Evolutionary conservation across 2,888 invertebrate species (phyloP), one percentile per base, ranked within the genome.

Genomic region (Acrobasis consociella): DNA sequence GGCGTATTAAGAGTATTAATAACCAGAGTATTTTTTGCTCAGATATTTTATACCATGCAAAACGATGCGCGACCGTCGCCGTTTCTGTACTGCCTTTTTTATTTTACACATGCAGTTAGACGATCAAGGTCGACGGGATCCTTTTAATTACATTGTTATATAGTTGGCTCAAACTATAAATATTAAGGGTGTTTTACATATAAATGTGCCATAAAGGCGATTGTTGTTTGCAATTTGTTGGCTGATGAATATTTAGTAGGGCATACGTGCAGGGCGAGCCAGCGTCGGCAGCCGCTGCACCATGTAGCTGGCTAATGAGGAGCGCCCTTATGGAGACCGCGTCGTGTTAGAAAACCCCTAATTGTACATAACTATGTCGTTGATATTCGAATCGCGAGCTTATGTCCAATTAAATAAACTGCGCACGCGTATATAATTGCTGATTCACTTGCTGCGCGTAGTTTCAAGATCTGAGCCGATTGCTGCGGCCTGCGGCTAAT

Each of bases 231-330:
- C 80, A 81, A 84, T 86, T 83, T 83, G 81, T 80, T 76, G 68
- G 73, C 75, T 80, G 79, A 83, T 90, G 86, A 89, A 90, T 90
- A 91, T 87, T 89, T 83, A 88, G 78, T 79, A 81, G 81, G 77
- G 76, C 73, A 75, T 51, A 38, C 60, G 51, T 46, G 66, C 62
- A 46, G 63, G 61, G 69, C 71, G 69, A 71, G 73, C 71, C 71
- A 68, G 73, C 72, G 51, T 22, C 51, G 50, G 50, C 60, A 39
- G 60, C 67, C 67, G 74, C 69, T 72, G 73, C 78, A 68, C 72
- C 85, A 72, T 87, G 89, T 89, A 78, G 68, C 77, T 67, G 78
- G 81, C 86, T 89, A 89, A 91, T 88, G 86, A 88, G 85, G 76
- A 80, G 76, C 75, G 76, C 75, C 85, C 86, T 82, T 87, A 84